Evolutionary conservation across 2,113 vertebrate species (phyloP).

Genomic region (Calonectris borealis): DNA sequence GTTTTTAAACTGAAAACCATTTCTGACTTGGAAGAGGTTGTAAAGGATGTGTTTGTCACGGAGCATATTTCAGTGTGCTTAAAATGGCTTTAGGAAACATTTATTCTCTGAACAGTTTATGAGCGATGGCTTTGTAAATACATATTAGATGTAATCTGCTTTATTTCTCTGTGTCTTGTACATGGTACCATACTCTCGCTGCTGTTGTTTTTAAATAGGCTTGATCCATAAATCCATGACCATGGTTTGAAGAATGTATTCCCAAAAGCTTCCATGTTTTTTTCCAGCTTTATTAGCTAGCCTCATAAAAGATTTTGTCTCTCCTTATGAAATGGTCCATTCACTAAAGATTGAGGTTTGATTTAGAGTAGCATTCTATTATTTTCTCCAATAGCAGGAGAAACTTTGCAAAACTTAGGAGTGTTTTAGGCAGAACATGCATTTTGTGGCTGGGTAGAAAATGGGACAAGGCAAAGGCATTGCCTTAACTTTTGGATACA

Average conservation of each 20-base stretch:
- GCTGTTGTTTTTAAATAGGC: background rate
- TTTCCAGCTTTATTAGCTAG: background rate
- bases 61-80: conserved; percentile 27
- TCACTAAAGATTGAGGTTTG: background rate
- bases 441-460: background rate
- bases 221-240: background rate
- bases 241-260: background rate
- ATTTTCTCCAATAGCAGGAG: background rate
- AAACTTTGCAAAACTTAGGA: background rate
- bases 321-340: background rate
- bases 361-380: background rate
- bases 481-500: background rate
- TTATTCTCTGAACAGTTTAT: conserved; percentile 39
- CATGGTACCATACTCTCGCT: background rate
- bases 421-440: accelerated
- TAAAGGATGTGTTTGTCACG: conserved; percentile 36
- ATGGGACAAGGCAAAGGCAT: background rate
- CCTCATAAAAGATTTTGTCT: background rate
- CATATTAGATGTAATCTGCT: background rate
- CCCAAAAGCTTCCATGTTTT: background rate
- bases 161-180: background rate
- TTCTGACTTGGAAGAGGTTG: conserved; percentile 21
- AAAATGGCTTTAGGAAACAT: conserved; percentile 42
- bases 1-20: conserved; percentile 10
- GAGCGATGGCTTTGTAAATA: conserved; percentile 1